These are phyloP conservation scores for Phoebastria nigripes DNA, from an alignment of 2,797 vertebrate genomes.

Conservation along the genomic window DNA sequence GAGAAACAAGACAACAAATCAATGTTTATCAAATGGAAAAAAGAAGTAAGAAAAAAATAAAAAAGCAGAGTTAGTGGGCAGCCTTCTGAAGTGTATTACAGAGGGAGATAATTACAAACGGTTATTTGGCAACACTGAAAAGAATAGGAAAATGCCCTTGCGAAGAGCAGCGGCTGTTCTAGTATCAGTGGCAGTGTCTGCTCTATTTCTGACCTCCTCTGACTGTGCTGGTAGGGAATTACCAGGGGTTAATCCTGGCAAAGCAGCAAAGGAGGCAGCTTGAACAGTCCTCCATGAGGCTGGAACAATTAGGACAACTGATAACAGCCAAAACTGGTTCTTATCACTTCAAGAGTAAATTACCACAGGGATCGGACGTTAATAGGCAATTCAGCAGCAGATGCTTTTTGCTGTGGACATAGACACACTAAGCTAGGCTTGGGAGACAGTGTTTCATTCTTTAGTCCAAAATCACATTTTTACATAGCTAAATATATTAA, in stretches of 20 bases:
- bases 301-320: not conserved
- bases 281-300: not conserved
- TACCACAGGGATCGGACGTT: not conserved
- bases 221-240: not conserved
- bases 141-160: not conserved
- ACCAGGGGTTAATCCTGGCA: not conserved
- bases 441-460: not conserved
- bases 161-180: not conserved
- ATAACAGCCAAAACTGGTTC: not conserved
- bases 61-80: not conserved
- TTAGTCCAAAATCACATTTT: not conserved
- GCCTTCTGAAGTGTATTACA: not conserved
- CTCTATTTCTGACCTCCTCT: not conserved
- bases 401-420: not conserved
- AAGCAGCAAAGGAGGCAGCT: not conserved
- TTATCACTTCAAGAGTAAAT: not conserved
- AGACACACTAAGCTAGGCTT: not conserved
- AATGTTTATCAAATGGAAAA: not conserved
- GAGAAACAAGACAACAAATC: constrained; percentile 22
- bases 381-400: not conserved
- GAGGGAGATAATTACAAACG: not conserved
- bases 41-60: not conserved
- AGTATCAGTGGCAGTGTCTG: not conserved
- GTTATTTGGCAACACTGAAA: not conserved
- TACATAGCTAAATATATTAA: not conserved